phyloP scores from a whole-genome alignment of 2,888 invertebrate genomes.

The Aphidius colemani region DNA sequence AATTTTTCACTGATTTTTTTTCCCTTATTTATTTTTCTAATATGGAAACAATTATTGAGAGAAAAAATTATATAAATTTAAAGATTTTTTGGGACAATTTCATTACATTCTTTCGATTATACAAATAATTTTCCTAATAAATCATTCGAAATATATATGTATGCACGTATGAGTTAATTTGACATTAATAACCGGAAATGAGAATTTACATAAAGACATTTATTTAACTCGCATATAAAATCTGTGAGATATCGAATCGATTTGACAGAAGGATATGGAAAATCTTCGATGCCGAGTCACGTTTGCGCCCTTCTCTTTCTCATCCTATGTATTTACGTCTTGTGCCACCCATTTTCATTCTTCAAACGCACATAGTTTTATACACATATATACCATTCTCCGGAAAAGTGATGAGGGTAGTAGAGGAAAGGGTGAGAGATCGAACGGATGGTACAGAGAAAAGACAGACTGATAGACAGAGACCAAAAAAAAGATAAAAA shows the following conservation, averaged over 20 bases:
- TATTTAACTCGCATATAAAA: conserved; percentile 17
- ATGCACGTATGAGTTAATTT: background rate
- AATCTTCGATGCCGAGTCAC: conserved; percentile 29
- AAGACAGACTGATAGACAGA: too few species aligned
- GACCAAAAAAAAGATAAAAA: too few species aligned
- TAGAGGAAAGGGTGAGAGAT: conserved; percentile 12
- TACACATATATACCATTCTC: too few species aligned
- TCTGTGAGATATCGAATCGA: conserved; percentile 16
- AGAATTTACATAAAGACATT: conserved; percentile 16
- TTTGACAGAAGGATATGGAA: conserved; percentile 28
- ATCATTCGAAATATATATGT: too few species aligned
- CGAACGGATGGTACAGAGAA: conserved; percentile 15
- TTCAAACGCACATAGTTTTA: background rate
- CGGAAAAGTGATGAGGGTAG: background rate
- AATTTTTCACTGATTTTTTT: too few species aligned
- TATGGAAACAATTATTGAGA: too few species aligned
- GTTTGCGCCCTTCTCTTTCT: conserved; percentile 31
- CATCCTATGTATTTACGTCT: background rate
- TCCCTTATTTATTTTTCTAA: too few species aligned
- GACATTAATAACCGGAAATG: conserved; percentile 18
- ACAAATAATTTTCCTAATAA: too few species aligned
- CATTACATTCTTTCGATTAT: too few species aligned
- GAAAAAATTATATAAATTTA: too few species aligned
- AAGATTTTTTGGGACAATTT: too few species aligned
- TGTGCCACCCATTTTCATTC: background rate